Evolutionary conservation across 2,113 vertebrate genomes (phyloP).

Genomic region (Thomomys bottae): DNA sequence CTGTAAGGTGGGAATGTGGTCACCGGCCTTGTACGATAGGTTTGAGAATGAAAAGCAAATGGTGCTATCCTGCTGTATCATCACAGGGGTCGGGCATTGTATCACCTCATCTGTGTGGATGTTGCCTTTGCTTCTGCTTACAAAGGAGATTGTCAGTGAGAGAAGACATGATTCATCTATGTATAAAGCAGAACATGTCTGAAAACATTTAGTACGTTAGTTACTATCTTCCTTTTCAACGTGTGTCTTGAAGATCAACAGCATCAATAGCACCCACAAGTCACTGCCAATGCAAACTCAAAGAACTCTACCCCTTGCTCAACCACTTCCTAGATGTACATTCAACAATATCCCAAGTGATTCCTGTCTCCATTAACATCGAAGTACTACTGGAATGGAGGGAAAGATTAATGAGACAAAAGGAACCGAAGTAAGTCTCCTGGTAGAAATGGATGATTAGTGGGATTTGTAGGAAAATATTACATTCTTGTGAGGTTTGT

Average conservation of each 20-base stretch:
- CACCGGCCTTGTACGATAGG: not conserved
- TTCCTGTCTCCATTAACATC: not conserved
- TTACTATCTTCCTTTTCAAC: not conserved
- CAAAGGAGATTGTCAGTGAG: not conserved
- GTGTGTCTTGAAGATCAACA: not conserved
- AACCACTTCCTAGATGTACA: not conserved
- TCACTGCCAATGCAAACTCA: not conserved
- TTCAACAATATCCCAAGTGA: constrained; percentile 15
- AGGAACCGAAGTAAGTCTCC: too few relatives aligned
- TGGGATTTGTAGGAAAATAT: not conserved
- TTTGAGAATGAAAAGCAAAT: not conserved
- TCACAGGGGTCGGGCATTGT: not conserved
- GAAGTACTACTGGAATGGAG: not conserved
- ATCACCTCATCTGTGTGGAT: not conserved
- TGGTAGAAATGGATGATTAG: not conserved
- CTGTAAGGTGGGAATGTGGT: not conserved
- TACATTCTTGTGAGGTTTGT: not conserved
- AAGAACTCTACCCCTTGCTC: not conserved
- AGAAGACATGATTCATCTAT: not conserved
- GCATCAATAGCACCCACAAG: not conserved
- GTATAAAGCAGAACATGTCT: not conserved
- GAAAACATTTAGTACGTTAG: not conserved
- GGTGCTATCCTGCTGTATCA: not conserved
- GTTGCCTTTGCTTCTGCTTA: not conserved
- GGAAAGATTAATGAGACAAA: too few relatives aligned